Evolutionary conservation across 2,797 vertebrate species (phyloP).

Genomic region (Agapornis canus): DNA sequence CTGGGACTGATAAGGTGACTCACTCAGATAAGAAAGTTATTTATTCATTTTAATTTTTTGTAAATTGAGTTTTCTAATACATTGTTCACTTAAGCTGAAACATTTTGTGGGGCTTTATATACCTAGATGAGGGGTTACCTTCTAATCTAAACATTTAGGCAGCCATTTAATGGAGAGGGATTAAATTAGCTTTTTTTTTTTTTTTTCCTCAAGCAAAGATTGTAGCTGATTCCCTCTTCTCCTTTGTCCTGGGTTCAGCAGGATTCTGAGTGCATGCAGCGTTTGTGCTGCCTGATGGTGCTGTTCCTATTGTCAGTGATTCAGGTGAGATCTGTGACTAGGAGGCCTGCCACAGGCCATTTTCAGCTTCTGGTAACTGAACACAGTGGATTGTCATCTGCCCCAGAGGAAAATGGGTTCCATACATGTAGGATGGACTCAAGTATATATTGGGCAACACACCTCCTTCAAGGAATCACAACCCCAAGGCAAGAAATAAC

Average conservation of each 20-base stretch:
- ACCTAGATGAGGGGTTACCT: background rate
- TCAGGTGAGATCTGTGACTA: background rate
- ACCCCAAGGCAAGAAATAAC: background rate
- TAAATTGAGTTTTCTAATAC: background rate
- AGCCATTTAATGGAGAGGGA: background rate
- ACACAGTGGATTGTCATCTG: fast-evolving
- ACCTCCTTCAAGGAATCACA: background rate
- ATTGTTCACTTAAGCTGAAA: background rate
- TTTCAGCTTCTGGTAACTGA: background rate
- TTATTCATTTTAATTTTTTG: background rate
- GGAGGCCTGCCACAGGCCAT: background rate
- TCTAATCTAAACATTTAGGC: background rate
- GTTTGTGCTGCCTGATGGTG: background rate
- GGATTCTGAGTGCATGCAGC: background rate
- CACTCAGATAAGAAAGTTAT: background rate
- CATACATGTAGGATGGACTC: background rate
- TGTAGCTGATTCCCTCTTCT: fast-evolving
- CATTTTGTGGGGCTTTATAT: background rate
- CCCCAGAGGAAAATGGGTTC: background rate
- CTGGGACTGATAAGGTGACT: background rate
- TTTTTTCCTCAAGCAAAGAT: background rate
- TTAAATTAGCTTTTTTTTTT: background rate
- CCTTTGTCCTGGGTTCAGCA: too few relatives aligned
- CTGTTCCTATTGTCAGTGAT: background rate
- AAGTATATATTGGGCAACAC: background rate